Evolutionary conservation across 1,140 invertebrate species (phyloP).

Genomic region (Schlechtendalia chinensis): DNA sequence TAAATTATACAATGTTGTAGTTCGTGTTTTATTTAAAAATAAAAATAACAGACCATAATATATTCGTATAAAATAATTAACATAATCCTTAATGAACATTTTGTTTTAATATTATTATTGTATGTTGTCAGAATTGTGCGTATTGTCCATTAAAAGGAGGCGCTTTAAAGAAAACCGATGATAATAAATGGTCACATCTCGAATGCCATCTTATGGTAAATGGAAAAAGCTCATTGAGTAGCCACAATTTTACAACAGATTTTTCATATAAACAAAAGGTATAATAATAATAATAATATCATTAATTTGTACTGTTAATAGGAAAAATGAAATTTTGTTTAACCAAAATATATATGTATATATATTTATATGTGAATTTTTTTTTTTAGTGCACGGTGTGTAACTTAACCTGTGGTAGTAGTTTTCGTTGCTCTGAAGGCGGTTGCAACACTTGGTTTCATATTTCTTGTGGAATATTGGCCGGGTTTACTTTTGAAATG

Average conservation of each 20-base stretch:
- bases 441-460: constrained; percentile 58
- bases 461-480: constrained; percentile 59
- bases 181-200: not conserved
- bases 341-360: not conserved
- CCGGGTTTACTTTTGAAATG: constrained; percentile 57
- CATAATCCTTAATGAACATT: too few relatives aligned
- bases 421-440: constrained; percentile 58
- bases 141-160: constrained; percentile 37
- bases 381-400: constrained; percentile 45
- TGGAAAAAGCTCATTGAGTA: constrained; percentile 7
- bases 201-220: constrained; percentile 25
- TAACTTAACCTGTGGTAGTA: constrained; percentile 52
- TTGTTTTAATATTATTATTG: too few relatives aligned
- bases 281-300: not conserved
- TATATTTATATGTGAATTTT: not conserved
- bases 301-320: not conserved
- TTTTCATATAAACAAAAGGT: not conserved
- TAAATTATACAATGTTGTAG: too few relatives aligned
- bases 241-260: not conserved
- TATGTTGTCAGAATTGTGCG: constrained; percentile 9
- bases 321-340: not conserved
- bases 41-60: too few relatives aligned
- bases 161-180: not conserved
- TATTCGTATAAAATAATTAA: too few relatives aligned
- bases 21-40: too few relatives aligned